Conservation (phyloP, 2,113 vertebrate species). For the Reinhardtius hippoglossoides region DNA sequence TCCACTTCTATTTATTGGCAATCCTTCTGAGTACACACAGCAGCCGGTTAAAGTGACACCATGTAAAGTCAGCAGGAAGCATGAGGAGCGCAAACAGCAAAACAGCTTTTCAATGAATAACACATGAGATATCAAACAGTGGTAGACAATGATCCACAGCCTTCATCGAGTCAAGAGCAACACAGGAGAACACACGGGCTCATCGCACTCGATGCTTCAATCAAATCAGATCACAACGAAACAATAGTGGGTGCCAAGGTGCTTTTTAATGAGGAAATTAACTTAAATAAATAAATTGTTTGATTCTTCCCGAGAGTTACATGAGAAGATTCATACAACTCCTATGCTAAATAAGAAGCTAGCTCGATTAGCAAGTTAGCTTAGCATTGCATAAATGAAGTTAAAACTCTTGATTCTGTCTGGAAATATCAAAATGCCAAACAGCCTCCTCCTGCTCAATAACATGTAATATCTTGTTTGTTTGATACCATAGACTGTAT, state of each 20-base stretch:
- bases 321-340: background rate
- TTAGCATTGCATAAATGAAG: background rate
- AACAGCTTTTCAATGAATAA: constrained; percentile 78
- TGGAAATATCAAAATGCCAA: background rate
- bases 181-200: constrained; percentile 26
- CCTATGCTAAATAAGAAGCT: background rate
- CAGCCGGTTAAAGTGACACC: constrained; percentile 59
- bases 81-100: constrained; percentile 73
- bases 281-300: constrained; percentile 44
- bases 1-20: constrained; percentile 67
- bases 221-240: constrained; percentile 47
- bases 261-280: constrained; percentile 37
- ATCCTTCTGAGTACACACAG: constrained; percentile 45
- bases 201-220: constrained; percentile 43
- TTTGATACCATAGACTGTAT: too few species aligned
- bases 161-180: constrained; percentile 43
- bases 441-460: background rate
- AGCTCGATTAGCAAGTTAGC: background rate
- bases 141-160: constrained; percentile 57
- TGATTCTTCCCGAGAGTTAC: background rate
- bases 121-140: constrained; percentile 76
- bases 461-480: background rate
- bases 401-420: background rate
- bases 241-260: constrained; percentile 12
- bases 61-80: constrained; percentile 76